Evolutionary conservation across 2,888 invertebrate species (phyloP), one percentile per base, ranked within the genome.

Genomic region (Drosophila kokeensis): DNA sequence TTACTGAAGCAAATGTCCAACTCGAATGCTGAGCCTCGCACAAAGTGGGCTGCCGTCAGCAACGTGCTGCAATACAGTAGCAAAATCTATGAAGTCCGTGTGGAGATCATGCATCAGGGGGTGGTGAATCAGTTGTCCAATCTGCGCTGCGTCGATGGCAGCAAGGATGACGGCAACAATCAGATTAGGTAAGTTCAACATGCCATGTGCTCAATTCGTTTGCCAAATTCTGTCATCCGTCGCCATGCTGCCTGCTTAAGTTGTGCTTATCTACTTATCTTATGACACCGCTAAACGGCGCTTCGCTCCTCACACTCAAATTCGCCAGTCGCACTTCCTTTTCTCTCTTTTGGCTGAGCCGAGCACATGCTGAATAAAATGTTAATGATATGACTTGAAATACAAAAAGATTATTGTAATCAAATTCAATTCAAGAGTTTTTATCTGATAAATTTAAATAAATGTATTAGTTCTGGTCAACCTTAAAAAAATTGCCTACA

Each of bases 71-170:
- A 90, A 11, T 91, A 87, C 60, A 90, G 91, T 4, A 87, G 92
- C 0, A 90, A 90, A 74, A 90, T 93, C 63, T 93, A 92, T 71
- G 82, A 86, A 0, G 87, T 91, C 63, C 89, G 92, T 36, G 92
- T 92, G 13, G 93, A 93, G 48, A 82, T 80, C 30, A 70, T 93
- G 48, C 82, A 89, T 50, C 86, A 91, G 53, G 66, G 79, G n/a
- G 87, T 91, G 34, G 81, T 89, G 57, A 80, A 87, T 10, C 87
- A 91, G 36, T 65, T 88, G 18, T 81, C 89, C 45, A 45, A 24
- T 0, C 64, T 92, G 42, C 76, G 81, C 21, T 77, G 72, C 60
- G 80, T 88, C 4, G 88, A 88, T 36, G 72, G 68, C 13, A 82
- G 83, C 45, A 78, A 54, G 53, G 61, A 68, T 8, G 81, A 69